Evolutionary conservation across 2,888 invertebrate genomes (phyloP), one percentile per base, ranked within the genome.

Genomic region (Hyppa rectilinea): DNA sequence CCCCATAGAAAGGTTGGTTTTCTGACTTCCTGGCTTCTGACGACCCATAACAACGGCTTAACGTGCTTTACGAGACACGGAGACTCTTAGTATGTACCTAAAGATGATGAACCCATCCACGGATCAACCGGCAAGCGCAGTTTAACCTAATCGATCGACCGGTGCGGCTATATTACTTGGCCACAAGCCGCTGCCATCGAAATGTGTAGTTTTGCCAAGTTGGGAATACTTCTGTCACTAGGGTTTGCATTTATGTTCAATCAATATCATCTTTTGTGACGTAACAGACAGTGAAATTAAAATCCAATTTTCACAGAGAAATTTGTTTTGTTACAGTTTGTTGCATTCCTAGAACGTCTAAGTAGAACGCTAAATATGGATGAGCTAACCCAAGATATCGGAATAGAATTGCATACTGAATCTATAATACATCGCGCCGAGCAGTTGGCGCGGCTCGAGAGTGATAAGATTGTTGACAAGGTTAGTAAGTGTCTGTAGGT

Each of bases 341-440:
- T 98, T 90, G 97, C 97, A 86, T 98, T 98, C 93, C 95, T 99
- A 91, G 98, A 98, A 89, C 97, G 98, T 69, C 94, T 99, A 77
- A 97, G 98, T 79, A 96, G 97, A 87, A 97, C 98, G 49, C 96
- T 99, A 91, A 98, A 98, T 92, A 97, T 98, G 97, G 98, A 98
- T 88, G 97, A 98, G 92, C 97, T 98, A 86, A 97, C 98, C 36
- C 96, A 97, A 86, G 98, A 98, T 91, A 96, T 98, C 78, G 98
- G 98, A 12, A 96, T 98, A 72, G 98, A 98, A 89, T 96, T 98
- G 88, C 98, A 98, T 88, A 97, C 98, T 0, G 99, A 99, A 88
- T 98, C 98, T 59, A 96, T 99, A 73, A 94, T 99, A 68, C 97
- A 98, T 74, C 96, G 99, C 52, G 98, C 98, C 3, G 98, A 99